These are phyloP conservation scores for Amniataba percoides DNA, from an alignment of 2,797 vertebrate species.

Conservation along the genomic window DNA sequence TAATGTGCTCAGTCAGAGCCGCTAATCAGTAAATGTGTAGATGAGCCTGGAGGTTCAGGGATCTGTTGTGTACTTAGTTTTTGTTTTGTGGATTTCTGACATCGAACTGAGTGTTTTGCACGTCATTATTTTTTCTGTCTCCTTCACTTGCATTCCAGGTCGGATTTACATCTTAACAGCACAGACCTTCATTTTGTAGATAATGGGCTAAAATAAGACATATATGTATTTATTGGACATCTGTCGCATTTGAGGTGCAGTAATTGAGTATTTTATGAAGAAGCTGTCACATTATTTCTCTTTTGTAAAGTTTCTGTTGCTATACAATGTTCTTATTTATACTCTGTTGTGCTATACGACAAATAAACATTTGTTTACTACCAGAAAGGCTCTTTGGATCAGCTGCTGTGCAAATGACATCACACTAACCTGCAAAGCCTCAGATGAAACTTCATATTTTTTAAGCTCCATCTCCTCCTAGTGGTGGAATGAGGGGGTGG, in stretches of 20 bases:
- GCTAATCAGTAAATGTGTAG: constrained; percentile 24
- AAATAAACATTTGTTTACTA: constrained; percentile 76
- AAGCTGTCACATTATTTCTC: constrained; percentile 54
- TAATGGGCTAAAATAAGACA: constrained; percentile 70
- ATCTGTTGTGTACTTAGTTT: constrained; percentile 38
- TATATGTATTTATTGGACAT: constrained; percentile 88
- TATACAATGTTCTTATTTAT: constrained; percentile 82
- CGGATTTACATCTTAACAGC: constrained; percentile 45
- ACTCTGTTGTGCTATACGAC: constrained; percentile 70
- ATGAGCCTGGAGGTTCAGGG: constrained; percentile 39
- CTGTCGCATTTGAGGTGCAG: constrained; percentile 62
- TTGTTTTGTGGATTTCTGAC: constrained; percentile 26
- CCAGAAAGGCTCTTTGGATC: constrained; percentile 1
- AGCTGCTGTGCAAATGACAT: background rate
- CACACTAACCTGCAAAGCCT: background rate
- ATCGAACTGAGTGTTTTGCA: constrained; percentile 57
- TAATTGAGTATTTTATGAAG: constrained; percentile 51
- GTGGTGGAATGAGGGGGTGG: constrained; percentile 21
- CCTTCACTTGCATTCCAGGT: constrained; percentile 49
- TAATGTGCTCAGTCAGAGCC: constrained; percentile 15
- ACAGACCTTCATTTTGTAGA: constrained; percentile 76
- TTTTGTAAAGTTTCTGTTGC: constrained; percentile 76
- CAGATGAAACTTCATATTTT: background rate
- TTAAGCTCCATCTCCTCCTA: constrained; percentile 49
- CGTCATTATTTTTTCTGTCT: constrained; percentile 36